Conservation (phyloP, 2,888 invertebrate species). For the Eristalinus aeneus region DNA sequence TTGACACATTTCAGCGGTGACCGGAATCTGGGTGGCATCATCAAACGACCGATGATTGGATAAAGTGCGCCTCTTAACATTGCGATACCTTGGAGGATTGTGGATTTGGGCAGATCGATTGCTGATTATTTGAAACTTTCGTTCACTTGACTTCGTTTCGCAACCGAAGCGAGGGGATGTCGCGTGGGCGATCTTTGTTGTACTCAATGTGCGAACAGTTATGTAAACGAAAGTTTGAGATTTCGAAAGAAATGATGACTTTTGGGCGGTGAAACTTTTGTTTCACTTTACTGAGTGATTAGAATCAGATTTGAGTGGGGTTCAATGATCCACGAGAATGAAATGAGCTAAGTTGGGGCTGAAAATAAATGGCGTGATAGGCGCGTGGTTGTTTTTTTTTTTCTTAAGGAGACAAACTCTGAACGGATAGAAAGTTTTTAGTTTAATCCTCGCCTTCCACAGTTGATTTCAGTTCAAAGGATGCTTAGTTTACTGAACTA, state of each 20-base stretch:
- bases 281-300: background rate
- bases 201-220: background rate
- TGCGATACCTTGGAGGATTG: conserved; percentile 9
- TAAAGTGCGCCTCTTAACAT: conserved; percentile 13
- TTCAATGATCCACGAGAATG: background rate
- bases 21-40: background rate
- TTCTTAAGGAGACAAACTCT: too few species aligned
- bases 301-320: background rate
- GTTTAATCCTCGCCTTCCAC: too few species aligned
- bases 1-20: conserved; percentile 33
- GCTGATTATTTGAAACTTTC: conserved; percentile 17
- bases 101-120: background rate
- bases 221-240: background rate
- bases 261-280: background rate
- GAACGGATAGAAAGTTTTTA: too few species aligned
- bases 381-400: too few species aligned
- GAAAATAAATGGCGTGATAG: too few species aligned
- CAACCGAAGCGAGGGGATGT: background rate
- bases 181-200: background rate
- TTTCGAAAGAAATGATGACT: background rate
- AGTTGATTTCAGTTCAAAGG: too few species aligned
- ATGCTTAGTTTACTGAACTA: too few species aligned
- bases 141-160: conserved; percentile 24
- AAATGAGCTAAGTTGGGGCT: too few species aligned
- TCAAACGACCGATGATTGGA: conserved; percentile 2